Conservation (phyloP, 2,797 vertebrate genomes). For the Cyprinodon diabolis region DNA sequence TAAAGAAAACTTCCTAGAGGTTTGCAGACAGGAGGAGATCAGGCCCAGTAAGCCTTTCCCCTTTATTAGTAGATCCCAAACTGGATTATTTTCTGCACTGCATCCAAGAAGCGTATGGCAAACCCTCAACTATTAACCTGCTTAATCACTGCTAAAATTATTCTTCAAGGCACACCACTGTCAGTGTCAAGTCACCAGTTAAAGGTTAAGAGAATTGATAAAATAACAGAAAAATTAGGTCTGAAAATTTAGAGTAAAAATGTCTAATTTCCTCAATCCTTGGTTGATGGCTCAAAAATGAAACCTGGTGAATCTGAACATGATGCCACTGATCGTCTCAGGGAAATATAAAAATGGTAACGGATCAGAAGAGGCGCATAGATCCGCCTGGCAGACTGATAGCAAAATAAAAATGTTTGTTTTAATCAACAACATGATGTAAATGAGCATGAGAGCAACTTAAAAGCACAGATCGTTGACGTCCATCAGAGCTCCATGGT, state of each 20-base stretch:
- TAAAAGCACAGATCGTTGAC: neutral
- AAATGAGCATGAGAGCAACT: neutral
- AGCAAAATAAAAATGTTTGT: constrained; percentile 43
- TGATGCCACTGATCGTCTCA: constrained; percentile 12
- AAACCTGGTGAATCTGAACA: constrained; percentile 48
- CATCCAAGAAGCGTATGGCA: neutral
- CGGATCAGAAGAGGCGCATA: constrained; percentile 5
- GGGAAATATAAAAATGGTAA: constrained; percentile 14
- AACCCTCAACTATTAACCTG: neutral
- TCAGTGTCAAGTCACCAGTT: neutral
- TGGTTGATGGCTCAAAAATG: neutral
- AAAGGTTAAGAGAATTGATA: neutral
- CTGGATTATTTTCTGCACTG: neutral
- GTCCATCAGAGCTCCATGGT: neutral
- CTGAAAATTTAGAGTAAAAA: constrained; percentile 1
- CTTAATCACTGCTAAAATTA: constrained; percentile 14
- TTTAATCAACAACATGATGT: constrained; percentile 23
- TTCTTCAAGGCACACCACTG: constrained; percentile 36
- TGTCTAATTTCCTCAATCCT: neutral
- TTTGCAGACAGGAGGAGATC: constrained; percentile 1
- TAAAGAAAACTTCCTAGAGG: constrained; percentile 40
- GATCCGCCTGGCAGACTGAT: neutral
- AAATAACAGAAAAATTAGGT: constrained; percentile 4
- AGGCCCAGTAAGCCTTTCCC: neutral
- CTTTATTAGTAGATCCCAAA: neutral